Base-by-base conservation (phyloP, 2,888 invertebrate genomes). In the Campoplex nolae region DNA sequence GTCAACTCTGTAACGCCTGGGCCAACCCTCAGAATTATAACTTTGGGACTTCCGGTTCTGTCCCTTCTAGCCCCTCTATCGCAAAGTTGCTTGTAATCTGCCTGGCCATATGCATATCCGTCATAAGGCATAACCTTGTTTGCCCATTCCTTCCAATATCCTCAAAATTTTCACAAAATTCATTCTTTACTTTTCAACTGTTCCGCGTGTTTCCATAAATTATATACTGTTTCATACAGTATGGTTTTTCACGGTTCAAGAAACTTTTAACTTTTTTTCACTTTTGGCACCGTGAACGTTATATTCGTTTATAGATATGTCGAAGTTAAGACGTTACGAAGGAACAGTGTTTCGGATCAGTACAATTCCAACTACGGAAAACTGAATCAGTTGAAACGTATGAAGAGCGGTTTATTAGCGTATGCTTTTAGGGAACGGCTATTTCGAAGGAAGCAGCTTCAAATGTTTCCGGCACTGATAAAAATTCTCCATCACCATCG, bases 1-100 rank as follows among this genome's bases (percentile, higher is more conserved):
- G 76, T 76, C 83, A 80, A 86, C 85, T 80, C 48, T 28, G 51
- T 67, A 71, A 73, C 75, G 45, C 56, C 78, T 32, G 38, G 78
- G 32, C 75, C 74, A 76, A 71, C 80, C 73, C 80, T 73, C 56
- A 76, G 86, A 83, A 88, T 86, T 88, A 83, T 86, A 88, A 88
- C 88, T 88, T 88, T 62, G 75, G 68, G 67, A 83, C 77, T 80
- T 74, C 73, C 73, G 73, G 51, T 81, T 62, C 54, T 42, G 51
- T 42, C 65, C 62, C 28, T 11, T 42, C 32, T n/a, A 38, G 38
- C n/a, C 62, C 54, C 28, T 23, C 62, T 51, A 38, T 42, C 74
- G 48, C 54, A 79, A 83, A 86, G 28, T 58, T 58, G 28, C 80
- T 81, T 51, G 82, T 70, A 75, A 83, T 78, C 28, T 62, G 65